Conservation (phyloP, 92 coral and sea anemone species). For the Isaurus tuberculatus region DNA sequence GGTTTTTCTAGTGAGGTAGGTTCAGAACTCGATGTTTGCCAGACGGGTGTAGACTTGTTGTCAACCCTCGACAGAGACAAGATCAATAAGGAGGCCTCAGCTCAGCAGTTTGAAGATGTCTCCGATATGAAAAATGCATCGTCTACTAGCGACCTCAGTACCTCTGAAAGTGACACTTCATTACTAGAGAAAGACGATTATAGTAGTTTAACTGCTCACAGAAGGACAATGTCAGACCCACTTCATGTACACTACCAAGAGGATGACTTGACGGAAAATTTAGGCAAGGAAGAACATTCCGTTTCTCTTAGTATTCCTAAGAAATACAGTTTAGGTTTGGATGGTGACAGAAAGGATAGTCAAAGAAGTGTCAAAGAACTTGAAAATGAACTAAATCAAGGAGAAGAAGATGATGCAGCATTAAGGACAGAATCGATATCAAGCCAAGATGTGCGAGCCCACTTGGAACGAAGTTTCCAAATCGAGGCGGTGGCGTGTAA, state of each 20-base stretch:
- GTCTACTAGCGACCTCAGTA: constrained; percentile 61
- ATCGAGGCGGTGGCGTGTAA: constrained; percentile 92
- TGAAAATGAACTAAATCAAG: constrained; percentile 51
- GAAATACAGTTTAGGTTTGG: constrained; percentile 57
- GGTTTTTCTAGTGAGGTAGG: constrained; percentile 74
- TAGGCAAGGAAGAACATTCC: constrained; percentile 21
- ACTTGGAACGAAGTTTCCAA: constrained; percentile 87
- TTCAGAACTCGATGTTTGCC: constrained; percentile 61
- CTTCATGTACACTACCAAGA: constrained; percentile 58
- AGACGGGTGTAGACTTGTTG: constrained; percentile 28
- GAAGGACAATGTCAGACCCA: constrained; percentile 82
- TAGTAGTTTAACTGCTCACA: constrained; percentile 36
- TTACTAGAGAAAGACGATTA: constrained; percentile 7
- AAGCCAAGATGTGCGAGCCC: constrained; percentile 79
- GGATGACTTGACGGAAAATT: constrained; percentile 28
- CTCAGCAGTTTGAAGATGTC: constrained; percentile 33
- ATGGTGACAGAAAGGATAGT: constrained; percentile 57
- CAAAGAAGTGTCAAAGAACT: constrained; percentile 70
- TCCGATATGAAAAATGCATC: constrained; percentile 50
- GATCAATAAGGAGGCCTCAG: constrained; percentile 38
- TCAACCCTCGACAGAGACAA: constrained; percentile 44
- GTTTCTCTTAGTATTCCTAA: constrained; percentile 24
- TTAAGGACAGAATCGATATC: constrained; percentile 78
- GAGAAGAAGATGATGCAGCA: constrained; percentile 55
- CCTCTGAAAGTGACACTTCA: constrained; percentile 62